Conservation (phyloP, 2,888 invertebrate genomes). For the Limnephilus lunatus region DNA sequence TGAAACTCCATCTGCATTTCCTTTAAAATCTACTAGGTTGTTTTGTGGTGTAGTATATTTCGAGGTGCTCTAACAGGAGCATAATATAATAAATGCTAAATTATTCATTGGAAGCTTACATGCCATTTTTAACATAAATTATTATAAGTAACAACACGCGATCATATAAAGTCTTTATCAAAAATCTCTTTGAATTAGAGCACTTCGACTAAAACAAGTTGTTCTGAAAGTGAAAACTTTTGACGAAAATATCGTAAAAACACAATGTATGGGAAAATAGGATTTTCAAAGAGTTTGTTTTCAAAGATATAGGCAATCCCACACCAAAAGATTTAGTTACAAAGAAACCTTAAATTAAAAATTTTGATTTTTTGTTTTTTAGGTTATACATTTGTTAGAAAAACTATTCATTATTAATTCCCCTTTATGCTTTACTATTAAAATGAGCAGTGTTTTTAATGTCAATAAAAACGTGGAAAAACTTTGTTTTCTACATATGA, state of each 20-base stretch:
- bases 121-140: background rate
- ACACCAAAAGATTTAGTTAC: too few relatives aligned
- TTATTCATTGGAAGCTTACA: background rate
- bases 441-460: too few relatives aligned
- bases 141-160: background rate
- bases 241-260: background rate
- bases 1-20: background rate
- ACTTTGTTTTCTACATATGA: too few relatives aligned
- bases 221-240: background rate
- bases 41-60: background rate
- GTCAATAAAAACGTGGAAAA: too few relatives aligned
- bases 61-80: background rate
- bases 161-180: background rate
- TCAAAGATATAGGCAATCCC: too few relatives aligned
- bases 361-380: too few relatives aligned
- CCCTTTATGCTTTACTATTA: too few relatives aligned
- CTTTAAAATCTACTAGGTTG: background rate
- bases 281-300: background rate
- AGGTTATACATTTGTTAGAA: too few relatives aligned
- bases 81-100: background rate
- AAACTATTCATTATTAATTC: too few relatives aligned
- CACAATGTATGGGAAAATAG: background rate
- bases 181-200: background rate
- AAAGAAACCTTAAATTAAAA: too few relatives aligned
- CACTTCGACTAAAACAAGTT: background rate